phyloP scores from a whole-genome alignment of 2,888 invertebrate genomes.

The Hemaris fuciformis region DNA sequence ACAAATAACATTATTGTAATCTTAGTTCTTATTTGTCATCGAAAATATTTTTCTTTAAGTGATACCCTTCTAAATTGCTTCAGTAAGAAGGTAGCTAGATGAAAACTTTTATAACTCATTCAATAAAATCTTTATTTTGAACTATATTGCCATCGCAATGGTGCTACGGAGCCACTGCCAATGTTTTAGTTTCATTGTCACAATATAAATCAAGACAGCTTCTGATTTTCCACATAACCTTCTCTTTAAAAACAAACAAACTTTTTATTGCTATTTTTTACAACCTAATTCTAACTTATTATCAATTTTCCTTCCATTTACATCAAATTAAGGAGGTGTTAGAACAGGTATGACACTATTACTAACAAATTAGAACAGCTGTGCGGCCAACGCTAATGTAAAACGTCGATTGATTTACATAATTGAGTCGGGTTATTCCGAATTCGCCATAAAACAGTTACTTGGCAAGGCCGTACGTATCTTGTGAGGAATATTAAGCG shows the following conservation, averaged over 20 bases:
- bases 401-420: constrained; percentile 45
- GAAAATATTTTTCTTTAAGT: no score
- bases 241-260: not conserved
- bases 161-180: no score
- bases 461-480: constrained; percentile 51
- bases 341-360: constrained; percentile 10
- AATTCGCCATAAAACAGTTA: constrained; percentile 53
- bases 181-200: no score
- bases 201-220: no score
- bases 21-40: no score
- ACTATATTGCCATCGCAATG: no score
- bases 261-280: not conserved
- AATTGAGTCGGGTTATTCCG: constrained; percentile 50
- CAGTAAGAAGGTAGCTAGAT: no score
- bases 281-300: not conserved
- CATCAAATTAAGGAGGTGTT: constrained; percentile 6
- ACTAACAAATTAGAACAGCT: constrained; percentile 27
- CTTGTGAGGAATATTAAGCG: constrained; percentile 17
- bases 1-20: no score
- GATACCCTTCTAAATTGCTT: no score
- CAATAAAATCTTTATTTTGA: no score
- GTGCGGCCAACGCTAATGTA: constrained; percentile 29
- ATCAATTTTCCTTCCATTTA: constrained; percentile 9
- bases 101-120: no score
- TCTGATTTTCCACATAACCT: not conserved